Evolutionary conservation across 2,888 invertebrate genomes (phyloP), one percentile per base, ranked within the genome.

Genomic region (Limnephilus rhombicus): DNA sequence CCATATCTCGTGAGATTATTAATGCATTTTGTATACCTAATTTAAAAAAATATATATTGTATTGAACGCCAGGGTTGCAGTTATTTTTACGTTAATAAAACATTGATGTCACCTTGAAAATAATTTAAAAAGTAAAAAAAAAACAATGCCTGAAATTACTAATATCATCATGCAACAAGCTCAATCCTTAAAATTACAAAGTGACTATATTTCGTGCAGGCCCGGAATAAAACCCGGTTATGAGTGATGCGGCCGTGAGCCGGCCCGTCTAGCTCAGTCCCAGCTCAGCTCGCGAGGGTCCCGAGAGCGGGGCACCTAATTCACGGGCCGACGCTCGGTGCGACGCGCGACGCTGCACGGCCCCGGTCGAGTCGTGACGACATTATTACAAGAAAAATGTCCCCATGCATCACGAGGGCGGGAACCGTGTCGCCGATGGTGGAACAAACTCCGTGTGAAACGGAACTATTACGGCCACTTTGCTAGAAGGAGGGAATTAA

Each of bases 391-490:
- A 34, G 88, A 88, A 88, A 88, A 68, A 88, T 88, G 41, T 68
- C 80, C 45, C 86, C 86, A 86, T 86, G 45, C 86, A 86, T 86
- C 41, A 86, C 86, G 45, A 86, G n/a, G 37, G 86, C 86, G 37
- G 37, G 41, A 86, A 86, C 41, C 29, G 86, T 45, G 86, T 37
- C 86, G 86, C 86, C 86, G 86, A 86, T 86, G 45, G 83, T 24
- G 68, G 68, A 68, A 68, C 68, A 24, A 68, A 68, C 68, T 68
- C n/a, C 9, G 68, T 68, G 68, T 68, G 68, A 68, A 24, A 24
- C 68, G 68, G n/a, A 68, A 68, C 68, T 68, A 24, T 68, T 68
- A 68, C 68, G 24, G n/a, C n/a, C 68, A 68, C 68, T 24, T 68
- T 68, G 9, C 68, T n/a, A 2, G 9, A n/a, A 68, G 2, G 24